A percentile compares a stretch with the other conserved stretches of the same genome.
Conservation (phyloP, 2,797 vertebrate genomes). For the Trichosurus vulpecula region DNA sequence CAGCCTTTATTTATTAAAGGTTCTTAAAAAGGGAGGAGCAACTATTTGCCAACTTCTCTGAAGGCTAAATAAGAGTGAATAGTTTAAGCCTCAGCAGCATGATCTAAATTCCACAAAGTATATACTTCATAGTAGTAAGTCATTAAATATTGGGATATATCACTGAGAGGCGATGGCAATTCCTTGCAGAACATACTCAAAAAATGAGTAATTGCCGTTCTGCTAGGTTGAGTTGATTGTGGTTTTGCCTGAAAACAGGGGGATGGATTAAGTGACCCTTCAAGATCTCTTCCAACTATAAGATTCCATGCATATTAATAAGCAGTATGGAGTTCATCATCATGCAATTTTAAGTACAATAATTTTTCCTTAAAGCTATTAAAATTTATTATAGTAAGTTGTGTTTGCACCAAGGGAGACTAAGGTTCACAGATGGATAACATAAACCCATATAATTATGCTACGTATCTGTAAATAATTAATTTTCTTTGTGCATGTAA, state of each 20-base stretch:
- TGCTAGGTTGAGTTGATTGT: slow-evolving; percentile 27
- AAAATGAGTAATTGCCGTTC: background rate
- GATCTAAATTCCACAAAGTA: slow-evolving; percentile 30
- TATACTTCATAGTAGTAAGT: slow-evolving; percentile 47
- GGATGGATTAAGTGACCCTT: slow-evolving; percentile 16
- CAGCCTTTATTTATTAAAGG: background rate
- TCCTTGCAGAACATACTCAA: background rate
- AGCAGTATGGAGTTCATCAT: slow-evolving; percentile 51
- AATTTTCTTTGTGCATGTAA: slow-evolving; percentile 78
- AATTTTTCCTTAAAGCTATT: slow-evolving; percentile 71
- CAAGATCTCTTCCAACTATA: background rate
- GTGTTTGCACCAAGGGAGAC: slow-evolving; percentile 63
- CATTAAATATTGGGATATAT: slow-evolving; percentile 39
- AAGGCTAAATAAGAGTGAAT: background rate
- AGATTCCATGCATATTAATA: slow-evolving; percentile 34
- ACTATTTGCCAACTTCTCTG: background rate
- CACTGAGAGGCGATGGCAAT: background rate
- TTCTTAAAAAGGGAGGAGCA: background rate
- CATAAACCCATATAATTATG: slow-evolving; percentile 77
- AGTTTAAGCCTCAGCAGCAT: slow-evolving; percentile 22
- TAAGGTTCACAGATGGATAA: slow-evolving; percentile 77
- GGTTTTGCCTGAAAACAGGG: slow-evolving; percentile 13
- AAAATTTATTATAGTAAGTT: slow-evolving; percentile 72
- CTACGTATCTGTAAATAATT: slow-evolving; percentile 79
- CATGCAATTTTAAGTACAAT: slow-evolving; percentile 62